Base-by-base conservation (phyloP, 2,797 vertebrate species). In the Emydoidea blandingii region DNA sequence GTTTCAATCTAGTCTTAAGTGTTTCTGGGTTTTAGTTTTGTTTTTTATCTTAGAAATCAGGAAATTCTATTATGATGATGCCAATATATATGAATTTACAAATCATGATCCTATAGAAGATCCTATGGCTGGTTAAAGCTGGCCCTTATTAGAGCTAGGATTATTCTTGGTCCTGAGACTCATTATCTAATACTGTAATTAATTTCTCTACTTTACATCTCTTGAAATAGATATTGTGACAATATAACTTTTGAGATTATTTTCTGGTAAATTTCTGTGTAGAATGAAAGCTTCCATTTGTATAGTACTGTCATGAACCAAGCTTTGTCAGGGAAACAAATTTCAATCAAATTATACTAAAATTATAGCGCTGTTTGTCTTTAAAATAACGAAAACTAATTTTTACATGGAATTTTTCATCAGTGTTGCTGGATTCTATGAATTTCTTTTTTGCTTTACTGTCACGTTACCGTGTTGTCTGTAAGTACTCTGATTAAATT, bases 401-500 rank as follows among this genome's bases (percentile, higher is more conserved):
- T 78, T 81, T 92, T 53, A 49, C 34, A 56, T 49, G 31, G 31
- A 88, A 41, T 4, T 89, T 90, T 12, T 9, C 11, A 87, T 83
- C 89, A 12, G 2, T 4, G 1, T 68, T 44, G 57, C 3, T 11
- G 7, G 31, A 23, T 92, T 90, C 93, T 94, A 27, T 74, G 8
- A 21, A 8, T n/a, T 12, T 49, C 59, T n/a, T 96, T 49, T 87
- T 93, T 85, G 41, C 90, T 93, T 92, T 93, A 52, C 41, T 12
- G 52, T 81, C 65, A 72, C 5, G 7, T 81, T 91, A 49, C 91
- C n/a, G 2, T 87, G 25, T 68, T 97, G 21, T 80, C 23, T 93
- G 23, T 92, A 86, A 94, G 90, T 90, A 6, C 47, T 41, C 19
- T 57, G n/a, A 89, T 2, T 95, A 91, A 92, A 94, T 92, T 52